phyloP scores from a whole-genome alignment of 2,113 vertebrate genomes.

The Centrocercus urophasianus region DNA sequence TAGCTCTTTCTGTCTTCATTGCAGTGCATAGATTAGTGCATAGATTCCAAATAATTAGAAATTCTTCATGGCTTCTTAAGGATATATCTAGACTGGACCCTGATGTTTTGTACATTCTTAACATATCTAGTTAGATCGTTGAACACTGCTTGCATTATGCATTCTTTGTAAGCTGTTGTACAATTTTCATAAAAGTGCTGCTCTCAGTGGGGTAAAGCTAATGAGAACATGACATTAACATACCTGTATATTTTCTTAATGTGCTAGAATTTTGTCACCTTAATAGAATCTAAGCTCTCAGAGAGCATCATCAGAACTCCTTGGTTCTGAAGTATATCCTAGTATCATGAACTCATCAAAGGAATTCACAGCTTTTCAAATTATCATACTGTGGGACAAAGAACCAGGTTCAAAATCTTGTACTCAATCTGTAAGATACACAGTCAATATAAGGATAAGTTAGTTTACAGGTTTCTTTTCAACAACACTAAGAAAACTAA shows the following conservation, averaged over 20 bases:
- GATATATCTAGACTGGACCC: not conserved
- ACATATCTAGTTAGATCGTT: not conserved
- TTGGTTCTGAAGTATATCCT: not conserved
- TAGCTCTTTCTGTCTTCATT: not conserved
- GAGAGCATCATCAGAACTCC: not conserved
- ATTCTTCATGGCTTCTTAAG: not conserved
- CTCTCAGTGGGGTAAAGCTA: too few species aligned
- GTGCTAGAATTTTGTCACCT: not conserved
- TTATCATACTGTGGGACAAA: not conserved
- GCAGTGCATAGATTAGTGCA: not conserved
- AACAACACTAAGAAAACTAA: not conserved
- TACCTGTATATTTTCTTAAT: not conserved
- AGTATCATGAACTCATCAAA: accelerated
- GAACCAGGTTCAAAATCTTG: not conserved
- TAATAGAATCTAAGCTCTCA: not conserved
- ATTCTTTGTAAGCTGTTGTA: not conserved
- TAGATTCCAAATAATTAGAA: not conserved
- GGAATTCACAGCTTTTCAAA: not conserved
- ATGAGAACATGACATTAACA: too few species aligned
- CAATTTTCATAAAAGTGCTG: not conserved
- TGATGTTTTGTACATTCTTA: not conserved
- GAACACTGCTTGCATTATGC: not conserved
- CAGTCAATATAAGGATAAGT: not conserved
- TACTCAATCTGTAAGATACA: not conserved
- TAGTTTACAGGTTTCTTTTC: not conserved